Base-by-base conservation (phyloP, 2,113 vertebrate species). In the Canis aureus region DNA sequence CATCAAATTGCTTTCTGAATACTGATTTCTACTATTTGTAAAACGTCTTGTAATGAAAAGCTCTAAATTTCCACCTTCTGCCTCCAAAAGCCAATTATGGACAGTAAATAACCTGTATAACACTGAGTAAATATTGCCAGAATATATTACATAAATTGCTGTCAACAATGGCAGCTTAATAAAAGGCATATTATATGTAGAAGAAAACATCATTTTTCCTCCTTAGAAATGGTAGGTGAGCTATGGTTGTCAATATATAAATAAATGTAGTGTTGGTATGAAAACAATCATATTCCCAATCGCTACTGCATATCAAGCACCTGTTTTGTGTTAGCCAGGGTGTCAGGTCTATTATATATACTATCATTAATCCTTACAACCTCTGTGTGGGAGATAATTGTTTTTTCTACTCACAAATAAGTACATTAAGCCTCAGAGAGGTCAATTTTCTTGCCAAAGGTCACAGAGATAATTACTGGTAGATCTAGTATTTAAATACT, bases 81-180 rank as follows among this genome's bases (percentile, higher is more conserved):
- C 25, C 64, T 95, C 69, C 35, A 71, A 90, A 73, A 73, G 67
- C 59, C 51, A 73, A 83, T 83, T 86, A 74, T 78, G 55, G 53
- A 67, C n/a, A 90, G 32, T 92, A 87, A 97, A 89, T 92, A 97
- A 89, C 15, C 64, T 84, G n/a, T 62, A 88, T 22, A 85, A 90
- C 38, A 94, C 17, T 94, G 66, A 27, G 32, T 67, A 87, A 97
- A 92, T 71, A 87, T 53, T 92, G 23, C 69, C 51, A 71, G 83
- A 94, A 80, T 71, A 43, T 66, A 57, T 84, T 74, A 83, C 29
- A 95, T 87, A 74, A 92, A 92, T 59, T 79, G 55, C 15, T 69
- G 43, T 91, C n/a, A 74, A 92, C 11, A 69, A 60, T 38, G 12
- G n/a, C 59, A 97, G 49, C 10, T 51, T 74, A 95, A 87, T 74